phyloP scores from a whole-genome alignment of 2,113 vertebrate species.

The Podilymbus podiceps region DNA sequence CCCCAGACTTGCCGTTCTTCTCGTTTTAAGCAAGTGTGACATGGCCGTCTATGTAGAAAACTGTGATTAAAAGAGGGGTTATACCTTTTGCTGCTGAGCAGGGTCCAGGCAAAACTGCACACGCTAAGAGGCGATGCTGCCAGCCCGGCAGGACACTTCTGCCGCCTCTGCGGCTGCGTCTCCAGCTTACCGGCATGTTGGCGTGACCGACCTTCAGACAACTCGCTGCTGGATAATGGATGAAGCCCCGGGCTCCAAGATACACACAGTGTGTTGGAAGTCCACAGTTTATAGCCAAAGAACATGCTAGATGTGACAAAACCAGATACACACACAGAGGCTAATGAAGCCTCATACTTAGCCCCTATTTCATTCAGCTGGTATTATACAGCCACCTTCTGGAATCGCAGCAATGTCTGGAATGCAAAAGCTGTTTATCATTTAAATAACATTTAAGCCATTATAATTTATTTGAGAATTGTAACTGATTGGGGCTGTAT shows the following conservation, averaged over 20 bases:
- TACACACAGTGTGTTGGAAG: background rate
- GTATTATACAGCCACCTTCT: slow-evolving; percentile 47
- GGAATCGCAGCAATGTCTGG: slow-evolving; percentile 51
- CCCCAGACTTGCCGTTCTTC: background rate
- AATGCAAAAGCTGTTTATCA: slow-evolving; percentile 66
- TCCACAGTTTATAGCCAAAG: background rate
- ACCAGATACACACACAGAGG: background rate
- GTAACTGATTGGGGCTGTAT: slow-evolving; percentile 40
- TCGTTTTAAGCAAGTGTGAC: background rate
- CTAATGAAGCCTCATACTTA: background rate
- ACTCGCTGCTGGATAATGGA: background rate
- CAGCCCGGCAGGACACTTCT: background rate
- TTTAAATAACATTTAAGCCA: slow-evolving; percentile 54
- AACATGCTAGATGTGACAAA: slow-evolving; percentile 27
- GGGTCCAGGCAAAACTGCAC: background rate
- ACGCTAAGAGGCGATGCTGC: background rate
- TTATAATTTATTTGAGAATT: slow-evolving; percentile 59
- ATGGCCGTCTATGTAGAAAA: background rate
- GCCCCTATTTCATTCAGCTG: slow-evolving; percentile 16
- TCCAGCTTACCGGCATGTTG: slow-evolving; percentile 18
- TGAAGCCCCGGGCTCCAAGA: background rate
- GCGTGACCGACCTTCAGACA: background rate
- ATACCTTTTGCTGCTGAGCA: background rate
- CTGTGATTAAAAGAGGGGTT: background rate
- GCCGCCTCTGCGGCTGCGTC: background rate